phyloP scores from a whole-genome alignment of 2,888 invertebrate genomes.

The Onchidella celtica region DNA sequence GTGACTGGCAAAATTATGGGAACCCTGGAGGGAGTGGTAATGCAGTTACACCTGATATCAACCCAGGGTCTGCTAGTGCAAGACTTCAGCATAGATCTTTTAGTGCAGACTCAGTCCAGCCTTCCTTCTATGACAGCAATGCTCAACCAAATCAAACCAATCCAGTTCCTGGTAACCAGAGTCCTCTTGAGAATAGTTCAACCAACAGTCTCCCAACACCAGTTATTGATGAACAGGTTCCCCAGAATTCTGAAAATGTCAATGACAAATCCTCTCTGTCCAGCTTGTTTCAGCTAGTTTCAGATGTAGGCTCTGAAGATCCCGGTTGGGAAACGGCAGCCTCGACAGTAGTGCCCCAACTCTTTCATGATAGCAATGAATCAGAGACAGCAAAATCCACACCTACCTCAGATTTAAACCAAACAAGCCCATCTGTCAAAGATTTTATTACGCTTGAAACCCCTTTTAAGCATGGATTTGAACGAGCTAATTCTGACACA shows the following conservation, averaged over 20 bases:
- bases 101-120: constrained; percentile 36
- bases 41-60: neutral
- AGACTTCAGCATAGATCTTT: constrained; percentile 38
- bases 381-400: constrained; percentile 14
- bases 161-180: neutral
- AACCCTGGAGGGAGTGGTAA: constrained; percentile 19
- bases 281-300: constrained; percentile 45
- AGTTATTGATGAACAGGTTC: neutral
- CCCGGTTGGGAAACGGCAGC: constrained; percentile 19
- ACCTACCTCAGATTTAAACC: constrained; percentile 13
- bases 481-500: constrained; percentile 15
- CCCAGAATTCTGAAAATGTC: neutral
- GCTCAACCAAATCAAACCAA: neutral
- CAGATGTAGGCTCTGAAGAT: constrained; percentile 41
- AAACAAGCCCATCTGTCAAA: constrained; percentile 20
- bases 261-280: constrained; percentile 45
- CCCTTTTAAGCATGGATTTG: constrained; percentile 12
- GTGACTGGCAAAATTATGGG: constrained; percentile 21
- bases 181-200: neutral
- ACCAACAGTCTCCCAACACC: neutral
- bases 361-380: constrained; percentile 7
- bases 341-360: constrained; percentile 23
- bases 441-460: constrained; percentile 42
- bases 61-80: neutral
- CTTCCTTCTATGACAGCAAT: neutral